Conservation (phyloP, 2,797 vertebrate species). For the Pempheris klunzingeri region DNA sequence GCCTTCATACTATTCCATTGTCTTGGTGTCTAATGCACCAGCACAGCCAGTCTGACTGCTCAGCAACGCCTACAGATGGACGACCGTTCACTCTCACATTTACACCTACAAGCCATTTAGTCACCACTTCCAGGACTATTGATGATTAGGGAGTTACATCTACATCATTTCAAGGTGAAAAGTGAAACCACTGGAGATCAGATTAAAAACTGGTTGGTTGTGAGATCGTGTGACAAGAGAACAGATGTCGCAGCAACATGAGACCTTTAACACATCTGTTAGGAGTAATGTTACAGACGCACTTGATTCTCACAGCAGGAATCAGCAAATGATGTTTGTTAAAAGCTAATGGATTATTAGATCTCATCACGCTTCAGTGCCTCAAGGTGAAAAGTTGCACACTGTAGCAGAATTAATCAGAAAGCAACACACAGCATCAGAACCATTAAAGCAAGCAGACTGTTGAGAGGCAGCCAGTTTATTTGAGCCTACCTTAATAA, state of each 20-base stretch:
- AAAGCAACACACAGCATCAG: background rate
- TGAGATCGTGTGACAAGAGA: too few species aligned
- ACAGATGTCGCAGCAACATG: too few species aligned
- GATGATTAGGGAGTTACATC: background rate
- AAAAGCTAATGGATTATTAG: background rate
- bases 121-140: background rate
- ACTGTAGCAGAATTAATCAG: background rate
- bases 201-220: too few species aligned
- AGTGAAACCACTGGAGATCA: background rate
- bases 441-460: background rate
- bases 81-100: background rate
- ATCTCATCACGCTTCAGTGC: background rate
- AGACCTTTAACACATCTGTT: too few species aligned
- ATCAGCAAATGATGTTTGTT: background rate
- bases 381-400: background rate
- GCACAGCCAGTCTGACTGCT: too few species aligned
- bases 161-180: background rate
- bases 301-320: background rate
- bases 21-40: background rate
- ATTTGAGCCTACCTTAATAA: constrained; percentile 89
- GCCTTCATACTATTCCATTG: background rate
- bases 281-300: background rate
- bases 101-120: background rate
- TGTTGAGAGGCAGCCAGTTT: background rate
- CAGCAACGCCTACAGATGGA: background rate